phyloP scores from a whole-genome alignment of 2,888 invertebrate species.

The Alentia gelatinosa region DNA sequence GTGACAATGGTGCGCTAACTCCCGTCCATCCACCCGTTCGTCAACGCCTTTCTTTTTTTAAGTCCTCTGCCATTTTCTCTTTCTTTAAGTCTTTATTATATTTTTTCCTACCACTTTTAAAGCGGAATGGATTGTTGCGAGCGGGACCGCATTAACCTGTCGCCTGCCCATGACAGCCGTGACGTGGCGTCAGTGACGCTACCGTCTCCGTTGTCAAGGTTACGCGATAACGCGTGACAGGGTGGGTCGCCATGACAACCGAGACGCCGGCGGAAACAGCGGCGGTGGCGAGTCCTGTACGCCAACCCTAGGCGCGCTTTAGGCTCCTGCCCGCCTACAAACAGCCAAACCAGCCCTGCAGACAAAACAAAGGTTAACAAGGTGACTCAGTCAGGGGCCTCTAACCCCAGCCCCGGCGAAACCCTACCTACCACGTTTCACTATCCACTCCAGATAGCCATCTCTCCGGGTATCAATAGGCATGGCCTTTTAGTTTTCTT shows the following conservation, averaged over 20 bases:
- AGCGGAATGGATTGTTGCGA: background rate
- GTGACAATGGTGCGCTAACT: background rate
- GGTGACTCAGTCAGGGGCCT: background rate
- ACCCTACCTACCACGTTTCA: background rate
- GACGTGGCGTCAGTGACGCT: background rate
- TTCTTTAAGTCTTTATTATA: background rate
- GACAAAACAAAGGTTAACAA: background rate
- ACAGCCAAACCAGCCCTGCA: background rate
- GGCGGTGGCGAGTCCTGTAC: background rate
- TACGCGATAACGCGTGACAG: background rate
- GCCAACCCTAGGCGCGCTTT: background rate
- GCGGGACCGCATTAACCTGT: background rate
- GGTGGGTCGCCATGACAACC: background rate
- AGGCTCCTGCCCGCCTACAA: background rate
- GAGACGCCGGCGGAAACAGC: background rate
- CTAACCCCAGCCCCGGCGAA: background rate
- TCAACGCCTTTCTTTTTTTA: background rate
- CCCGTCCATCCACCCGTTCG: too few species aligned
- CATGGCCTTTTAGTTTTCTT: background rate
- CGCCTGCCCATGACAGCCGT: background rate
- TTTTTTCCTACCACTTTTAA: background rate
- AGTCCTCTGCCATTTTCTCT: background rate
- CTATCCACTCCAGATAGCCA: background rate
- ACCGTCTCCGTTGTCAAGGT: background rate
- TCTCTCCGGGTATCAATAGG: background rate